These are phyloP conservation scores for Brachyptera putata DNA, from an alignment of 2,888 invertebrate genomes.

Conservation along the genomic window DNA sequence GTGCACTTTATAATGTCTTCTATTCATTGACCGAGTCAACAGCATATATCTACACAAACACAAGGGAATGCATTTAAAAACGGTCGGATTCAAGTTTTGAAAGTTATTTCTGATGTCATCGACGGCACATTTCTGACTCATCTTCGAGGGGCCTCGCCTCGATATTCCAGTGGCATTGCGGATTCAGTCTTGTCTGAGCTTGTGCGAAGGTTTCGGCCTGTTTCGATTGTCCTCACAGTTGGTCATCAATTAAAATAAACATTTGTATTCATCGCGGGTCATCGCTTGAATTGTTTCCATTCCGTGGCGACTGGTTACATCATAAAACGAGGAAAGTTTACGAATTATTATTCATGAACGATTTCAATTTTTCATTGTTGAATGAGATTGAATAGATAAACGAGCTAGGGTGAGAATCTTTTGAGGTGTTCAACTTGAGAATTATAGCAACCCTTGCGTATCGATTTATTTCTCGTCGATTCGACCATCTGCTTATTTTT, in stretches of 20 bases:
- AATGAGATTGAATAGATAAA: background rate
- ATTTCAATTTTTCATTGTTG: no score
- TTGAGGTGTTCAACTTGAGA: background rate
- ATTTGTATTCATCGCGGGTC: conserved; percentile 11
- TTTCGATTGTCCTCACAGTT: background rate
- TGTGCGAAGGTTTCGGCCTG: conserved; percentile 1
- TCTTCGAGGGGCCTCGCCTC: conserved; percentile 15
- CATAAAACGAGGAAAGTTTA: background rate
- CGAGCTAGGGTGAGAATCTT: background rate
- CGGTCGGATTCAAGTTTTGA: conserved; percentile 7
- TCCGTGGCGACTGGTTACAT: conserved; percentile 1
- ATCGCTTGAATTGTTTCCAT: conserved; percentile 2
- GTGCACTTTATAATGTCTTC: background rate
- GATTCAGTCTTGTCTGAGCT: conserved; percentile 8
- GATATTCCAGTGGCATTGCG: conserved; percentile 5
- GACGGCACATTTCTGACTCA: conserved; percentile 18
- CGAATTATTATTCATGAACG: no score
- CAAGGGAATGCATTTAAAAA: background rate
- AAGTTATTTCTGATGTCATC: conserved; percentile 19
- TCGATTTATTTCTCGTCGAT: no score
- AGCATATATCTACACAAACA: no score
- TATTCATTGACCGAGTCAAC: background rate
- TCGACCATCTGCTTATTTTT: no score
- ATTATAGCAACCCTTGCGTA: no score
- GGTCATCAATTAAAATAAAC: background rate